These are phyloP conservation scores for Clusia tigrina DNA, from an alignment of 2,888 invertebrate genomes.

Conservation along the genomic window DNA sequence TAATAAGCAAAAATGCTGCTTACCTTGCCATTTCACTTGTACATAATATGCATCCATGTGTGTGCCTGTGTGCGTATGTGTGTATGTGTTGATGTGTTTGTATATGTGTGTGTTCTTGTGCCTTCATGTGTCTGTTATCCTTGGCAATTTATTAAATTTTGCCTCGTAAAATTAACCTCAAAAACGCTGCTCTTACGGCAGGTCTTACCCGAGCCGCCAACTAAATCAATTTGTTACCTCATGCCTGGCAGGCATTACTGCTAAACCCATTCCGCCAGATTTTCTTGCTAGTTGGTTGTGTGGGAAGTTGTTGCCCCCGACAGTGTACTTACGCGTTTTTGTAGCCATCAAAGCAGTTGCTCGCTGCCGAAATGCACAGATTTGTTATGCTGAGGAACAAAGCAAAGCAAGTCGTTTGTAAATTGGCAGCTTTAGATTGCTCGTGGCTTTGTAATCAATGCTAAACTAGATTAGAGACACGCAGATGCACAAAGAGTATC, in stretches of 20 bases:
- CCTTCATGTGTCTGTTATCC: neutral
- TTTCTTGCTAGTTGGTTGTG: no score
- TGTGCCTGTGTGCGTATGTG: neutral
- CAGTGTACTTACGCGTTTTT: no score
- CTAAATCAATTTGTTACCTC: slow-evolving; percentile 58
- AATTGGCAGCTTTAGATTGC: no score
- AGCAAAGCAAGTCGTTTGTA: no score
- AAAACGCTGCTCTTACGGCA: slow-evolving; percentile 30
- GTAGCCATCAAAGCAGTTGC: no score
- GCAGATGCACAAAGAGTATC: no score
- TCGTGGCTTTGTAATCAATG: no score
- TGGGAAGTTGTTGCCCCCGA: no score
- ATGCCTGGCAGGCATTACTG: slow-evolving; percentile 56
- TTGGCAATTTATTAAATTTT: slow-evolving; percentile 58
- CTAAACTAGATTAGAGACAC: no score
- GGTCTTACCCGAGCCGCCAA: slow-evolving; percentile 40
- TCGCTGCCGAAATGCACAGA: no score
- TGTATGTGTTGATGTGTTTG: slow-evolving; percentile 2
- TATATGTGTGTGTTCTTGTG: slow-evolving; percentile 9
- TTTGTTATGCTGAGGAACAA: no score
- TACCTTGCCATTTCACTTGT: no score
- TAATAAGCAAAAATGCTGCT: neutral
- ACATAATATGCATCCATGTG: neutral
- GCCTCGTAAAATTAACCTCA: slow-evolving; percentile 51
- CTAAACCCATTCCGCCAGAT: slow-evolving; percentile 56